These are phyloP conservation scores for Sarcoramphus papa DNA, from an alignment of 2,797 vertebrate species.

Conservation along the genomic window DNA sequence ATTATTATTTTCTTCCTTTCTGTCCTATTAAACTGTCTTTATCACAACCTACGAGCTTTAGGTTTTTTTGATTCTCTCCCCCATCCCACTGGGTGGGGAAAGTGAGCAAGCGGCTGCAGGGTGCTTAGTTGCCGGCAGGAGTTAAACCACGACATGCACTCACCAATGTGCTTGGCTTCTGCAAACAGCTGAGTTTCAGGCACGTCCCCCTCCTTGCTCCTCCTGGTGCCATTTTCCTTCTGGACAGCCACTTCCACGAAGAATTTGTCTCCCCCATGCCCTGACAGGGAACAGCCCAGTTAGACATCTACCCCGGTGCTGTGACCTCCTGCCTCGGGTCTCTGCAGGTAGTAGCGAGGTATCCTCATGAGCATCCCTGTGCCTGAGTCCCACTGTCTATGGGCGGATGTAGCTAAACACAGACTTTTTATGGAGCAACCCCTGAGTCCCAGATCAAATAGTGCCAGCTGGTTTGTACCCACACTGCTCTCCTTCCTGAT, in stretches of 20 bases:
- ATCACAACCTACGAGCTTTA: too few relatives aligned
- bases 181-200: background rate
- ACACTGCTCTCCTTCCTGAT: background rate
- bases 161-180: background rate
- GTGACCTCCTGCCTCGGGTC: background rate
- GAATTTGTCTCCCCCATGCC: background rate
- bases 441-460: background rate
- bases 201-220: fast-evolving
- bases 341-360: background rate
- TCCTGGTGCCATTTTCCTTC: background rate
- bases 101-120: too few relatives aligned
- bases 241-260: background rate
- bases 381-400: fast-evolving
- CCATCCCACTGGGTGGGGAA: too few relatives aligned
- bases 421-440: background rate
- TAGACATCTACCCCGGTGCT: background rate
- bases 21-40: too few relatives aligned
- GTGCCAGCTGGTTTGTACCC: background rate
- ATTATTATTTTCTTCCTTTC: too few relatives aligned
- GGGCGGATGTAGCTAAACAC: background rate
- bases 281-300: background rate
- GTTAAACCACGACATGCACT: background rate
- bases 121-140: too few relatives aligned
- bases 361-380: background rate
- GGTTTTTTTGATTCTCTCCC: too few relatives aligned